phyloP scores from a whole-genome alignment of 1,140 invertebrate species.

The Diplogasteroides magnus region DNA sequence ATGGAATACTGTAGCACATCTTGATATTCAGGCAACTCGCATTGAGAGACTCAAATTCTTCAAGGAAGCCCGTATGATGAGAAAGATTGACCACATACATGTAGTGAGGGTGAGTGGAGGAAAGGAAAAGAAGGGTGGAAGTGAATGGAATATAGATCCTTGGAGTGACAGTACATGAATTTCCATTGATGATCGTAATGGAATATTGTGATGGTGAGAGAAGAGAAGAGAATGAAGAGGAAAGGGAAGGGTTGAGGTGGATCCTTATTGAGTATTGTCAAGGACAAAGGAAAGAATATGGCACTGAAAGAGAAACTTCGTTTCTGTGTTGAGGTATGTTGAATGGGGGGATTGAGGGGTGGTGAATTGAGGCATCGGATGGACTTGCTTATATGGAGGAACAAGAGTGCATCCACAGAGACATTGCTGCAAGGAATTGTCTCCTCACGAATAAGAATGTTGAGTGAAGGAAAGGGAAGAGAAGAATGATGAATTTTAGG shows the following conservation, averaged over 20 bases:
- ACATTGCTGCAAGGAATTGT: too few species aligned
- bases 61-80: conserved; percentile 39
- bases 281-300: conserved; percentile 28
- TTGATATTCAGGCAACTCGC: conserved; percentile 16
- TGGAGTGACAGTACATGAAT: conserved; percentile 59
- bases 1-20: too few species aligned
- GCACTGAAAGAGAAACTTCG: too few species aligned
- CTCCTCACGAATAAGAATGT: conserved; percentile 25
- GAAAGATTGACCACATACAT: conserved; percentile 29
- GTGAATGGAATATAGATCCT: background rate
- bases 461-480: background rate
- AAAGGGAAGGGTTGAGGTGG: conserved; percentile 27
- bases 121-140: background rate
- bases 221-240: too few species aligned
- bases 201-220: too few species aligned
- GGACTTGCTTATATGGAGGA: conserved; percentile 30
- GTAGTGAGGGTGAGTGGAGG: too few species aligned
- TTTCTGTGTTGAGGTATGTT: background rate
- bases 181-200: conserved; percentile 38
- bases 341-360: too few species aligned
- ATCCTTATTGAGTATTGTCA: conserved; percentile 27
- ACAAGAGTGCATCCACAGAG: conserved; percentile 13
- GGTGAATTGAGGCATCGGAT: too few species aligned
- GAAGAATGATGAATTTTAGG: background rate
- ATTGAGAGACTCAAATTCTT: conserved; percentile 35